These are phyloP conservation scores for Syngnathus floridae DNA, from an alignment of 2,113 vertebrate species.

Conservation along the genomic window DNA sequence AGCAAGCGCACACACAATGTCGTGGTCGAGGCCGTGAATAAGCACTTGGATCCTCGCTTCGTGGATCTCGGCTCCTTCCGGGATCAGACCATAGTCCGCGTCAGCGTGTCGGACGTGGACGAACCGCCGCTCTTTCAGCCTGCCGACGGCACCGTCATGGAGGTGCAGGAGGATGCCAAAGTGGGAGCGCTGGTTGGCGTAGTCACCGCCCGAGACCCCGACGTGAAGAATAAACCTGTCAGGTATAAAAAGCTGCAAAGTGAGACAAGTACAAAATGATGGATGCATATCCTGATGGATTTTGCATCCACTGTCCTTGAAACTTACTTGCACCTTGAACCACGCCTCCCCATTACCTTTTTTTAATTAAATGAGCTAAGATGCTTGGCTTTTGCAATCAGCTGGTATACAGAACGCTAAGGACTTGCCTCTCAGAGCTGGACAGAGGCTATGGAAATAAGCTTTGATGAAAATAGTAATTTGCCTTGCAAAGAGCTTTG, in stretches of 20 bases:
- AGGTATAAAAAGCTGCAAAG: slow-evolving; percentile 69
- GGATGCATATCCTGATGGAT: background rate
- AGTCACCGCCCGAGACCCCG: slow-evolving; percentile 89
- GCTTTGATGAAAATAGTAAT: too few relatives aligned
- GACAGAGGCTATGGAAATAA: too few relatives aligned
- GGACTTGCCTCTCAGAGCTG: too few relatives aligned
- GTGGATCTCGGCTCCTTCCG: slow-evolving; percentile 87
- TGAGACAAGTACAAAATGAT: background rate
- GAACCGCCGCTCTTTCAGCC: slow-evolving; percentile 89
- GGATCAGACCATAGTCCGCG: slow-evolving; percentile 89
- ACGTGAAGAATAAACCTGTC: slow-evolving; percentile 82
- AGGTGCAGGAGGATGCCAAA: slow-evolving; percentile 88
- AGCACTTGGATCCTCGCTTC: slow-evolving; percentile 89
- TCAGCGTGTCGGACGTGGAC: slow-evolving; percentile 84
- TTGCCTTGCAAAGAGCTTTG: too few relatives aligned
- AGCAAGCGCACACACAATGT: slow-evolving; percentile 85
- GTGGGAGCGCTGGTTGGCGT: slow-evolving; percentile 84
- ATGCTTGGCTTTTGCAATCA: too few relatives aligned
- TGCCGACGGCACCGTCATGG: slow-evolving; percentile 76
- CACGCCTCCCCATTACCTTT: too few relatives aligned
- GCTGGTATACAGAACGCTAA: too few relatives aligned
- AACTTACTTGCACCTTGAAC: too few relatives aligned
- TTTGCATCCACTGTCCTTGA: background rate
- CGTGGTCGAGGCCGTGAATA: slow-evolving; percentile 93
- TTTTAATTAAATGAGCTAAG: too few relatives aligned